Evolutionary conservation across 1,140 invertebrate species (phyloP), one percentile per base, ranked within the genome.

Genomic region (Cylas formicarius): DNA sequence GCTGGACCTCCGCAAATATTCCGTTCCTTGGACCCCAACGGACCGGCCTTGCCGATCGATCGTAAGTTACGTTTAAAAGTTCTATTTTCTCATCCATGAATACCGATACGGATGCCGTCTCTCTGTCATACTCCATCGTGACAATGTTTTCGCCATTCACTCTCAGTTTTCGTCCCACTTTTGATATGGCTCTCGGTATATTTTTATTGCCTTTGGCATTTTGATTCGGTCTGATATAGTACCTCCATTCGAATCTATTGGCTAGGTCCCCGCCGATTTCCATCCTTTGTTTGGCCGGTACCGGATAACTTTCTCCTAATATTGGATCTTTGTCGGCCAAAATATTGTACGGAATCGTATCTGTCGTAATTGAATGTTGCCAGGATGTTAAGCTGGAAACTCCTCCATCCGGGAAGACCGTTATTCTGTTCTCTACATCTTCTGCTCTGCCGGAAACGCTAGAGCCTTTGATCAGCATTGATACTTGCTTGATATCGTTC

Each of bases 211-310:
- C 76, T 50, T 71, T 73, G 19, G 53, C 34, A 51, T 72, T 74
- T 53, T 81, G 77, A 10, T 78, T 66, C 42, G 81, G 78, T 27
- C 84, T 65, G 14, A 88, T 68, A 65, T 90, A 90, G 64, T 95
- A 97, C 26, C 90, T 74, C 92, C 93, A 97, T 69, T 96, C 91
- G 48, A 97, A 88, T 44, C 89, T 74, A 61, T 96, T 96, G 1
- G 91, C 86, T 16, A 94, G 68, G 59, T 94, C 90, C 0, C 87
- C 86, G 10, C 84, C 85, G 18, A 93, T 81, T 66, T 91, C 87
- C 0, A 84, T 89, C 51, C 82, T 79, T 62, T 94, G 89, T 61
- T 90, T 90, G 1, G 86, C 85, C 2, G 90, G 88, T 1, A 93
- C 83, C 0, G 90, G 90, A 58, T 92, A 91, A 53, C 84, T 90